phyloP scores from a whole-genome alignment of 2,113 vertebrate genomes.

The Ophiodon elongatus region DNA sequence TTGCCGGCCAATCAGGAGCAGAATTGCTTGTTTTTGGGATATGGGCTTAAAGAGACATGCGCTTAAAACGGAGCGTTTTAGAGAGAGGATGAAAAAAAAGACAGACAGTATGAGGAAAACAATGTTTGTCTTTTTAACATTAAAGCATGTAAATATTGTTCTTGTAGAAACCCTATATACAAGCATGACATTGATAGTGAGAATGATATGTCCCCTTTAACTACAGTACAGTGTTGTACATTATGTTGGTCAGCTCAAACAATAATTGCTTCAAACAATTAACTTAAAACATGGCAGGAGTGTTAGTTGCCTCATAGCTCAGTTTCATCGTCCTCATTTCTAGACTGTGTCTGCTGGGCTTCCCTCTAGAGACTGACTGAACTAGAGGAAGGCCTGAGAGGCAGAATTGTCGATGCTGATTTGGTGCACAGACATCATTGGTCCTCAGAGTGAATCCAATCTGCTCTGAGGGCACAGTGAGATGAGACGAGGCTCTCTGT shows the following conservation, averaged over 20 bases:
- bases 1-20: too few species aligned
- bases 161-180: too few species aligned
- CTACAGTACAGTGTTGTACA: not conserved
- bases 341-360: not conserved
- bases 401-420: constrained; percentile 22
- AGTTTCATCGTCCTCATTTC: constrained; percentile 29
- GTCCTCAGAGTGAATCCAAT: constrained; percentile 40
- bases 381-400: constrained; percentile 2
- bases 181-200: not conserved
- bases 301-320: constrained; percentile 8
- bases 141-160: too few species aligned
- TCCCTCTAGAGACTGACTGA: constrained; percentile 18
- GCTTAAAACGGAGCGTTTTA: too few species aligned
- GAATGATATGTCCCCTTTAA: not conserved
- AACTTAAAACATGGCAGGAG: not conserved
- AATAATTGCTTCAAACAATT: not conserved
- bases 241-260: not conserved
- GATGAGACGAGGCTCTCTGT: constrained; percentile 27
- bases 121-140: too few species aligned
- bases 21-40: too few species aligned
- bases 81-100: not conserved
- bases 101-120: too few species aligned
- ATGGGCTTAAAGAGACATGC: too few species aligned
- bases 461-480: constrained; percentile 45
- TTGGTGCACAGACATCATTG: not conserved